Evolutionary conservation across 2,888 invertebrate species (phyloP), one percentile per base, ranked within the genome.

Genomic region (Caradrina clavipalpis): DNA sequence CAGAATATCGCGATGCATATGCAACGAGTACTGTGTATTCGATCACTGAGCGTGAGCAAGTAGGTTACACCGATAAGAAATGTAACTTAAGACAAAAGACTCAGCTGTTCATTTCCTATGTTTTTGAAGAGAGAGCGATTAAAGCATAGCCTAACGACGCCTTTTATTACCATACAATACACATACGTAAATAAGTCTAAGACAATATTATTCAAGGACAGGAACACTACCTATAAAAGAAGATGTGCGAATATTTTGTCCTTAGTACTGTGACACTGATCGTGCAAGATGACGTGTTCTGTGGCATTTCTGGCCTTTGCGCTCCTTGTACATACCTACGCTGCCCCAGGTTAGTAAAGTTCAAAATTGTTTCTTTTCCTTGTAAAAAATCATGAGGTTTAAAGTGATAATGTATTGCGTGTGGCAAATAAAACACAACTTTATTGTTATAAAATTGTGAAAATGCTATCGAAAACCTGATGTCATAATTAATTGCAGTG

Each of bases 301-400:
- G 42, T 60, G 39, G 21, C 19, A 4, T 72, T 60, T 21, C 6
- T 72, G 11, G 3, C 39, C 5, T 0, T 45, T 1, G 2, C 17
- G 17, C 11, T 72, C 4, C 19, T 72, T 31, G n/a, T 26, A 1
- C 17, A 49, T 10, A n/a, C 49, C 4, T 19, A n/a, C 2, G 49
- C 73, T n/a, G 35, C 61, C 0, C 49, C 70, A 31, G 39, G 73
- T 70, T 17, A 5, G 35, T 60, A 13, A 22, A 22, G 17, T 17
- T 21, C 39, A 39, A 45, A 45, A 6, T 45, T 45, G 17, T 17
- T 15, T 45, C 5, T 17, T 45, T 17, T 45, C 1, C 1, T 45
- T 45, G 4, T 45, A 4, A 45, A 6, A 45, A 45, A 45, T 45
- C 45, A 17, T 45, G 2, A 45, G 5, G 17, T 17, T 17, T 17